Conservation (phyloP, 2,113 vertebrate species). For the Hippocampus mohnikei region DNA sequence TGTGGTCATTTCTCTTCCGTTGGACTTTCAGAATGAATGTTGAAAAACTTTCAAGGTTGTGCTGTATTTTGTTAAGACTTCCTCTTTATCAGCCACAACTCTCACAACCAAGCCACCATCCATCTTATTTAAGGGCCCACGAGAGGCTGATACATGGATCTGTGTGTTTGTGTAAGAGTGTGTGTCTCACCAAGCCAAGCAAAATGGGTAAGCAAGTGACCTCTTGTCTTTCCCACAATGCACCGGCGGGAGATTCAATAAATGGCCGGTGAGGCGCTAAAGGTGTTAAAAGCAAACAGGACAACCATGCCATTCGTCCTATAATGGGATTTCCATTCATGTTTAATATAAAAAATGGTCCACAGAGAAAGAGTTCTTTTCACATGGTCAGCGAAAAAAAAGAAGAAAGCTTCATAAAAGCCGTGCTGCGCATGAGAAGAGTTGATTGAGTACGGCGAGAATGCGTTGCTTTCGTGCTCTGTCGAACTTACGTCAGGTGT, state of each 20-base stretch:
- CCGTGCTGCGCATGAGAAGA: too few relatives aligned
- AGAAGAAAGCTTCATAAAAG: not conserved
- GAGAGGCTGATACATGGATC: constrained; percentile 1
- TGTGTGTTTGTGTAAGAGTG: not conserved
- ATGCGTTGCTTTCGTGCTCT: too few relatives aligned
- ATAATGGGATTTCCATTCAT: not conserved
- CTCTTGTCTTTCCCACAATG: not conserved
- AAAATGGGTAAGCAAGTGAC: not conserved
- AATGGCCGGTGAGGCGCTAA: not conserved
- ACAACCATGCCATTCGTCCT: not conserved
- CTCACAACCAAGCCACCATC: not conserved
- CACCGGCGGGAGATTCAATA: not conserved
- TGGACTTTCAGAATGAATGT: not conserved
- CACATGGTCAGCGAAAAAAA: not conserved
- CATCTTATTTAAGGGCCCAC: constrained; percentile 12
- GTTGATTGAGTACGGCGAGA: too few relatives aligned
- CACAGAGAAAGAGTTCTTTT: not conserved
- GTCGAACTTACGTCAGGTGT: too few relatives aligned
- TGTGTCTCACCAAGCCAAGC: not conserved
- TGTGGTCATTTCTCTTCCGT: not conserved
- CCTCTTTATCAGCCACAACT: constrained; percentile 34
- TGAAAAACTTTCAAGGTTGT: not conserved
- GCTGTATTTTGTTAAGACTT: constrained; percentile 1
- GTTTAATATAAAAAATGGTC: not conserved
- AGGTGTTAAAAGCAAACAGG: not conserved